Evolutionary conservation across 2,113 vertebrate genomes (phyloP).

Genomic region (Amazona guildingii): DNA sequence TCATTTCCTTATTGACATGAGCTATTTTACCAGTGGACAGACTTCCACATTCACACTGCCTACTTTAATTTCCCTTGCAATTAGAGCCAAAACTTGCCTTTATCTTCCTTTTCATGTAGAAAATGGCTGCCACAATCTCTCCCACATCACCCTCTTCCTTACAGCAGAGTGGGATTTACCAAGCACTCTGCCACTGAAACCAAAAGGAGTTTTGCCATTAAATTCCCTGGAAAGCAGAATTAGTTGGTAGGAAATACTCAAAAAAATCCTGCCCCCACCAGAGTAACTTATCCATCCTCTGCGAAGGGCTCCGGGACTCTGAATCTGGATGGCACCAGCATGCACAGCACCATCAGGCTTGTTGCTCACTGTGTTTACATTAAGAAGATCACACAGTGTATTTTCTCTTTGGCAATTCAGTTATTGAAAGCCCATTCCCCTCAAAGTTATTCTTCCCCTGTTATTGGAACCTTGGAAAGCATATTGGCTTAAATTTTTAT

Average conservation of each 20-base stretch:
- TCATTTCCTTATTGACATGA: not conserved
- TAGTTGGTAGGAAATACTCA: not conserved
- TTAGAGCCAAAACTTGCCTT: not conserved
- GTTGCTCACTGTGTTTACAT: not conserved
- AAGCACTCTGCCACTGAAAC: not conserved
- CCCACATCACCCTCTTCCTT: not conserved
- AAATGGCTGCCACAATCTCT: not conserved
- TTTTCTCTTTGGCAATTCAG: not conserved
- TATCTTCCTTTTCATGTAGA: not conserved
- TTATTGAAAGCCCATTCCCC: not conserved
- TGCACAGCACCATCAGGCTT: not conserved
- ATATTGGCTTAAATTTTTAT: not conserved
- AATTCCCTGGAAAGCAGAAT: not conserved
- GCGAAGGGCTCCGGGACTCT: not conserved
- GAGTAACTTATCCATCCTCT: not conserved
- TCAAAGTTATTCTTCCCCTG: not conserved
- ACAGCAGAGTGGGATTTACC: not conserved
- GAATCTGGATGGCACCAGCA: fast-evolving
- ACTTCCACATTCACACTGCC: not conserved
- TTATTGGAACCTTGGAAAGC: not conserved
- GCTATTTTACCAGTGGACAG: not conserved
- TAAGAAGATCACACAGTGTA: not conserved
- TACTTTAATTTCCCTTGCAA: not conserved
- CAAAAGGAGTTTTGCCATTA: not conserved
- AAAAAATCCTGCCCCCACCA: not conserved